phyloP scores from a whole-genome alignment of 2,797 vertebrate genomes.

The Tolypeutes matacus region DNA sequence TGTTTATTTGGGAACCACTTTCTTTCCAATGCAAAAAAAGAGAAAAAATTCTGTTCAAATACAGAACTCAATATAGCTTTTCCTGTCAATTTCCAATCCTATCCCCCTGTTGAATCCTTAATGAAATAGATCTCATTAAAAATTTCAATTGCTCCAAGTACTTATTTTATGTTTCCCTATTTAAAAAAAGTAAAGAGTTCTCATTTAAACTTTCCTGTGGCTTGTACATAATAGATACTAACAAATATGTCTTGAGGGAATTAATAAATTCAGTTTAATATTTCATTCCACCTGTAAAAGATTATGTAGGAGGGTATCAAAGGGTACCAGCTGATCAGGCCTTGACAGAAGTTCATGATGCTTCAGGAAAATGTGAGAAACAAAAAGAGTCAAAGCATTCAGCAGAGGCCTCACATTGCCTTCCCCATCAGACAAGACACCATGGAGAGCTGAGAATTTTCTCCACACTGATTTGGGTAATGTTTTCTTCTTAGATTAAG shows the following conservation, averaged over 20 bases:
- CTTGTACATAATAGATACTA: background rate
- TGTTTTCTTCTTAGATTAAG: background rate
- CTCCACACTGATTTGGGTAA: background rate
- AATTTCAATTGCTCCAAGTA: background rate
- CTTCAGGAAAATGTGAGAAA: background rate
- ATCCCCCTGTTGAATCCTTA: background rate
- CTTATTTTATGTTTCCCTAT: constrained; percentile 9
- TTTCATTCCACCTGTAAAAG: background rate
- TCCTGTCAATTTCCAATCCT: background rate
- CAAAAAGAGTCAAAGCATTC: background rate
- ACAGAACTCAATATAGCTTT: background rate
- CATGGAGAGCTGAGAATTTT: background rate
- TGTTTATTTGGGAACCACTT: background rate
- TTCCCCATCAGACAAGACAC: background rate
- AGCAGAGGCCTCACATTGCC: background rate
- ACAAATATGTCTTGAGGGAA: background rate
- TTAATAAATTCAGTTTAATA: background rate
- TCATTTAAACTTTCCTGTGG: background rate
- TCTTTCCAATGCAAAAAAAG: background rate
- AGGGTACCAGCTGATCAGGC: background rate
- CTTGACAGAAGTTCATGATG: background rate
- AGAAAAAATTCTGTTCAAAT: background rate
- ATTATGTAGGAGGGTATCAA: background rate
- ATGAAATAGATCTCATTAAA: background rate
- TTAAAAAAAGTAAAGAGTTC: background rate